These are phyloP conservation scores for Petrophora chlorosata DNA, from an alignment of 2,888 invertebrate species.

Conservation along the genomic window DNA sequence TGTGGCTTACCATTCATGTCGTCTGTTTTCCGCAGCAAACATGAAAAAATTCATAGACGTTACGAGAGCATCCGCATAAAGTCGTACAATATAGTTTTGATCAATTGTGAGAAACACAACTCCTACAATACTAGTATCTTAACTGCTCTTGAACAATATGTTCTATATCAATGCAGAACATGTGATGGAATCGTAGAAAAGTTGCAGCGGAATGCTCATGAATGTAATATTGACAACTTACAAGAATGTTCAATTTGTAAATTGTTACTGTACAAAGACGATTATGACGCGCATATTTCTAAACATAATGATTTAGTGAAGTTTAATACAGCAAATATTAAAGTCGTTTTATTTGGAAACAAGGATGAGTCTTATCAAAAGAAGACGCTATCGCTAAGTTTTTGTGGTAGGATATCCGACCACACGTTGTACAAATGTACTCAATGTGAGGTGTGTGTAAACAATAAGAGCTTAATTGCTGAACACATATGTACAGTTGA, in stretches of 20 bases:
- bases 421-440: constrained; percentile 61
- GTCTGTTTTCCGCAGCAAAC: constrained; percentile 40
- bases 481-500: constrained; percentile 53
- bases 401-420: constrained; percentile 55
- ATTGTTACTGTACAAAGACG: constrained; percentile 46
- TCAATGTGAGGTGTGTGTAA: constrained; percentile 56
- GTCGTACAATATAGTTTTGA: constrained; percentile 55
- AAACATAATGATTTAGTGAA: constrained; percentile 54
- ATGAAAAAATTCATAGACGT: constrained; percentile 54
- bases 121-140: constrained; percentile 44
- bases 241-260: constrained; percentile 58
- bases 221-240: constrained; percentile 47
- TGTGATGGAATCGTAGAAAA: constrained; percentile 57
- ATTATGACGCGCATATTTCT: constrained; percentile 49
- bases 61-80: constrained; percentile 37
- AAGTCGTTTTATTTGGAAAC: constrained; percentile 58
- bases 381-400: constrained; percentile 36
- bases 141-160: constrained; percentile 40
- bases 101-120: constrained; percentile 55
- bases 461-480: constrained; percentile 33
- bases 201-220: constrained; percentile 39
- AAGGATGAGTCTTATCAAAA: constrained; percentile 11
- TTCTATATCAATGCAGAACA: constrained; percentile 64
- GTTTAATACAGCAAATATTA: constrained; percentile 54
- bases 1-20: constrained; percentile 59